A percentile compares a stretch with the other conserved stretches of the same genome.
phyloP scores from a whole-genome alignment of 35 echinoderm and acorn worm species.

The Diadema setosum region DNA sequence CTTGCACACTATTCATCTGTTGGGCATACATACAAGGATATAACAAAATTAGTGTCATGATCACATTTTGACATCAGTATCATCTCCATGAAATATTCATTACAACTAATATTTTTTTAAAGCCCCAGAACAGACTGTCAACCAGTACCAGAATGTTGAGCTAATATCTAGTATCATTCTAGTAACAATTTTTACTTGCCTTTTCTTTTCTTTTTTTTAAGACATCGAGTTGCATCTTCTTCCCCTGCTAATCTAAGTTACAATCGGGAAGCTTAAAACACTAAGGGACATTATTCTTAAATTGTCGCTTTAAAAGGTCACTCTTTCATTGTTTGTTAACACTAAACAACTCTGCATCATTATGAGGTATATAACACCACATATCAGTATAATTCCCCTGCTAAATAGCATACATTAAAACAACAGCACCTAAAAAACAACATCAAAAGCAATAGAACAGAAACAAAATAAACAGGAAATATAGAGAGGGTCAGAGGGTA shows the following conservation, averaged over 20 bases:
- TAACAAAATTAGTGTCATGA: not conserved
- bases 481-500: not conserved
- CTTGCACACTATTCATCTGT: conserved; percentile 78
- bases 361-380: not conserved
- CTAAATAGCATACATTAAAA: not conserved
- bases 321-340: not conserved
- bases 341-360: not conserved
- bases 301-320: no score
- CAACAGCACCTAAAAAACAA: not conserved
- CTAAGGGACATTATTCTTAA: no score
- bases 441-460: not conserved
- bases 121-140: not conserved
- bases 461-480: not conserved
- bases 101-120: not conserved
- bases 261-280: no score
- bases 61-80: not conserved
- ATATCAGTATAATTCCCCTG: not conserved
- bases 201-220: no score
- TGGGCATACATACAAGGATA: not conserved
- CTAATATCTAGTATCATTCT: not conserved
- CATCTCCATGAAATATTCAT: no score
- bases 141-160: not conserved
- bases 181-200: no score
- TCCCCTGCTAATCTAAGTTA: no score
- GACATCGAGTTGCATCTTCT: no score